phyloP scores from a whole-genome alignment of 1,140 invertebrate species.

The Rhynchophorus ferrugineus region DNA sequence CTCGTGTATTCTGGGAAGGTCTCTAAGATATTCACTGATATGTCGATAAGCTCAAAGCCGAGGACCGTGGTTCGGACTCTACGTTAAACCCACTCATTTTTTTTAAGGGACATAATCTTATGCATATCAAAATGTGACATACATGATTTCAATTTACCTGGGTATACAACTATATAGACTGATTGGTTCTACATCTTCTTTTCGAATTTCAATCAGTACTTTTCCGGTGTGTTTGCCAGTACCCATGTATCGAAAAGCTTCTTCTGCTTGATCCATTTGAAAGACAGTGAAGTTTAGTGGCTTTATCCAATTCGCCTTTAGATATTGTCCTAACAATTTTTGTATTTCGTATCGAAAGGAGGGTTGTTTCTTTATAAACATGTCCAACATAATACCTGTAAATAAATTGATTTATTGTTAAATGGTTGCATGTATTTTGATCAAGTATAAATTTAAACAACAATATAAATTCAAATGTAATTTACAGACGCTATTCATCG shows the following conservation, averaged over 20 bases:
- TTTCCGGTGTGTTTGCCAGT: constrained; percentile 85
- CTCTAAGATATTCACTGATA: no score
- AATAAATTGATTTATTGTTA: constrained; percentile 5
- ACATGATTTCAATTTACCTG: no score
- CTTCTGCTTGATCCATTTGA: constrained; percentile 53
- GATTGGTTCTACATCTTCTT: constrained; percentile 12
- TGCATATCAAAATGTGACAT: no score
- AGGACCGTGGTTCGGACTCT: no score
- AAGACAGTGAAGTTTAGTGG: constrained; percentile 56
- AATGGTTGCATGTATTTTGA: no score
- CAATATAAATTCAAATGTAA: no score
- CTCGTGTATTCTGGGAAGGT: no score
- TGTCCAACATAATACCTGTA: constrained; percentile 64
- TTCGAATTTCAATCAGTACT: constrained; percentile 61
- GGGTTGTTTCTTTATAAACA: constrained; percentile 51
- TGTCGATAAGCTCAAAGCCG: no score
- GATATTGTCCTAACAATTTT: constrained; percentile 2
- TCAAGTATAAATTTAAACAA: no score
- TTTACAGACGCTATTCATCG: no score
- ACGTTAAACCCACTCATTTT: no score
- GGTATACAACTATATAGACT: constrained; percentile 10
- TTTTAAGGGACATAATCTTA: no score
- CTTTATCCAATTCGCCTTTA: constrained; percentile 42
- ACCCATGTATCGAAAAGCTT: constrained; percentile 68
- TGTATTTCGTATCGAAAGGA: constrained; percentile 21